Conservation (phyloP, 2,888 invertebrate genomes). For the Sipha maydis region DNA sequence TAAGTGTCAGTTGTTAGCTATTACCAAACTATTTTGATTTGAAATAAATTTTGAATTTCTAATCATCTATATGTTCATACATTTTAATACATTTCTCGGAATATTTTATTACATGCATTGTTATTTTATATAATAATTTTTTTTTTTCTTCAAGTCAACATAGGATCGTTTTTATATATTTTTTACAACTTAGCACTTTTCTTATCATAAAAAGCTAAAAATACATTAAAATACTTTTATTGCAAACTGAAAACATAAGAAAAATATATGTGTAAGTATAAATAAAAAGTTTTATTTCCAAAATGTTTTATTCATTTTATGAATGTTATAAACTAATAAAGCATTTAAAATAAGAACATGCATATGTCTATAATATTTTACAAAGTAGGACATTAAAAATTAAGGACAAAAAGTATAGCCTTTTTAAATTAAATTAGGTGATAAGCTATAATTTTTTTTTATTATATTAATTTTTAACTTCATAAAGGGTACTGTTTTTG, state of each 20-base stretch:
- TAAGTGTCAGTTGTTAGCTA: too few species aligned
- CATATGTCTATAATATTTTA: background rate
- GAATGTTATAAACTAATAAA: background rate
- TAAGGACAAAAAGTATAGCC: too few species aligned
- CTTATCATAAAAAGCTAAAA: constrained; percentile 20
- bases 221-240: constrained; percentile 26
- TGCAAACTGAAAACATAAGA: background rate
- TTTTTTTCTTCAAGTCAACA: background rate
- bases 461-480: too few species aligned
- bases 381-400: too few species aligned
- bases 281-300: constrained; percentile 36
- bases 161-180: constrained; percentile 5
- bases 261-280: background rate
- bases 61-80: too few species aligned
- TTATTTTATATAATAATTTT: background rate
- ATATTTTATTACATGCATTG: background rate
- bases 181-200: constrained; percentile 36
- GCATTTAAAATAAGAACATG: background rate
- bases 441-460: too few species aligned
- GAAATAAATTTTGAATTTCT: too few species aligned
- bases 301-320: background rate
- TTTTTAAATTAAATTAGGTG: too few species aligned
- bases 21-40: too few species aligned
- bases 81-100: background rate
- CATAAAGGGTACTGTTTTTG: too few species aligned